These are phyloP conservation scores for Ischnura elegans DNA, from an alignment of 2,888 invertebrate genomes.

Conservation along the genomic window DNA sequence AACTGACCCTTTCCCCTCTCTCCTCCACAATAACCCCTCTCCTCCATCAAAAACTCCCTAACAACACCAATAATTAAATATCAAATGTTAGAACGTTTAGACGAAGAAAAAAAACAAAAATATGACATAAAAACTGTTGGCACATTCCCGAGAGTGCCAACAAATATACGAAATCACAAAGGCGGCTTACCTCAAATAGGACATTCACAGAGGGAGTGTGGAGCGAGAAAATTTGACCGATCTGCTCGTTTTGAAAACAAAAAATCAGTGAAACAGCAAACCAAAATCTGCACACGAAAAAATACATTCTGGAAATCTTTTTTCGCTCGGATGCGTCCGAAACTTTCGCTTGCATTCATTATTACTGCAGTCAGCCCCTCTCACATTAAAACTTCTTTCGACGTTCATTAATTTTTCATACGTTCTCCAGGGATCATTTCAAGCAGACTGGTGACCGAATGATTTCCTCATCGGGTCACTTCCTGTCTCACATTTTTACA, in stretches of 20 bases:
- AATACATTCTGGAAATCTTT: neutral
- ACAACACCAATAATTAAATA: too few relatives aligned
- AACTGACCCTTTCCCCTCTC: too few relatives aligned
- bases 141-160: neutral
- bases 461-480: neutral
- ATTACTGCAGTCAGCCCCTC: neutral
- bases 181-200: neutral
- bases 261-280: neutral
- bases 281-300: neutral
- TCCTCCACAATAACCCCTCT: too few relatives aligned
- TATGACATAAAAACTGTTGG: neutral
- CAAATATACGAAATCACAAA: constrained; percentile 18
- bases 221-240: neutral
- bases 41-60: too few relatives aligned
- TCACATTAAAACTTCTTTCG: neutral
- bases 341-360: neutral
- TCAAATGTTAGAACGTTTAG: too few relatives aligned
- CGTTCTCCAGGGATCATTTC: neutral
- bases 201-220: neutral
- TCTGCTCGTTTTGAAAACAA: neutral
- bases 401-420: neutral
- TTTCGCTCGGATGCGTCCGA: neutral
- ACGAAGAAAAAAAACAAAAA: neutral
- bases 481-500: neutral
- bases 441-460: neutral